Evolutionary conservation across 92 coral and sea anemone genomes (phyloP).

Genomic region (Heliopora coerulea): DNA sequence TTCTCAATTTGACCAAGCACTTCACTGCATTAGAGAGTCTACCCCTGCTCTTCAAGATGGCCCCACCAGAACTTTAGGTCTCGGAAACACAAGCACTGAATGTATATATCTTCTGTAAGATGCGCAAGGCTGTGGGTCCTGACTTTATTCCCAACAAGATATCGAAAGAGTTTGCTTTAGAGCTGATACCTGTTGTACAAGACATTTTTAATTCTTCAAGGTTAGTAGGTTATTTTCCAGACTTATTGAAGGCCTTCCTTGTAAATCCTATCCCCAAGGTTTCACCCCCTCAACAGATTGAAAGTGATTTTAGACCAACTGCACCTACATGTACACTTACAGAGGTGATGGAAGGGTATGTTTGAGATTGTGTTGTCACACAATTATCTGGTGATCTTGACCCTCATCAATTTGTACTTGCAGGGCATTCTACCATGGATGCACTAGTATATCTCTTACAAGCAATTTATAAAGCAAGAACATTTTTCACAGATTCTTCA

Average conservation of each 20-base stretch:
- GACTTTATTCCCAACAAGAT: slow-evolving; percentile 44
- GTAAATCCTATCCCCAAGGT: slow-evolving; percentile 51
- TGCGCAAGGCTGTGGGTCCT: slow-evolving; percentile 40
- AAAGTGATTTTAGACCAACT: slow-evolving; percentile 41
- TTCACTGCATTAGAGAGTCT: too few relatives aligned
- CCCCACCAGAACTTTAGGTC: too few relatives aligned
- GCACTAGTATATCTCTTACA: slow-evolving; percentile 49
- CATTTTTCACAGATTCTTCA: slow-evolving; percentile 52
- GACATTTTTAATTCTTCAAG: slow-evolving; percentile 49
- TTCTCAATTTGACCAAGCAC: slow-evolving; percentile 47
- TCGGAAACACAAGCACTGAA: too few relatives aligned
- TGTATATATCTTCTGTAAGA: slow-evolving; percentile 22
- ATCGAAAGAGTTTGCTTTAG: slow-evolving; percentile 46
- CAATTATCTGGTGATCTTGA: slow-evolving; percentile 51
- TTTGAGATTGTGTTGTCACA: slow-evolving; percentile 34
- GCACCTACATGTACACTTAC: slow-evolving; percentile 53
- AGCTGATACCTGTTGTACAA: slow-evolving; percentile 20
- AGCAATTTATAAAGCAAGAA: slow-evolving; percentile 50
- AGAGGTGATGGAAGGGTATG: slow-evolving; percentile 58
- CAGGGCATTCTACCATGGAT: slow-evolving; percentile 54
- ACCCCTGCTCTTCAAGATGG: slow-evolving; percentile 27
- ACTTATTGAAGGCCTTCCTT: slow-evolving; percentile 38
- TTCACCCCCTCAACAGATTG: slow-evolving; percentile 40
- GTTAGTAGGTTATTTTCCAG: slow-evolving; percentile 39
- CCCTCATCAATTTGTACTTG: slow-evolving; percentile 40